A percentile compares a stretch with the other conserved stretches of the same genome.
These are phyloP conservation scores for Saturnia japonica DNA, from an alignment of 2,888 invertebrate genomes.

Conservation along the genomic window DNA sequence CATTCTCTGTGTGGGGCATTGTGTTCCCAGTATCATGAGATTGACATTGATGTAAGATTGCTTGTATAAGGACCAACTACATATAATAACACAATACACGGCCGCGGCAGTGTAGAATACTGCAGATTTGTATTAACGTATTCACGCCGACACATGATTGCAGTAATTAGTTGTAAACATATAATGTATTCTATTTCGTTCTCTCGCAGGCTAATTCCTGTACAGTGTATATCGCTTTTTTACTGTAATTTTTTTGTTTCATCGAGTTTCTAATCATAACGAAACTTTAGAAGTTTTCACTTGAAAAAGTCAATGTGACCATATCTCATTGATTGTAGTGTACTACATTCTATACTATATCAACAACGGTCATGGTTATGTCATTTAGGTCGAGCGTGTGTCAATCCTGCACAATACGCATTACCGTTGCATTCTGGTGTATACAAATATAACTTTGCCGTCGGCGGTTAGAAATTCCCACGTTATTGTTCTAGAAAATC, in stretches of 20 bases:
- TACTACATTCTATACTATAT: slow-evolving; percentile 8
- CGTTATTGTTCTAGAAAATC: not conserved
- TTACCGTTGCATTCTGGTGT: slow-evolving; percentile 9
- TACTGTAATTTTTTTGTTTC: too few relatives aligned
- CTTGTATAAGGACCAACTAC: not conserved
- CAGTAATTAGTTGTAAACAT: too few relatives aligned
- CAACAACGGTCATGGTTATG: slow-evolving; percentile 34
- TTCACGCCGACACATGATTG: too few relatives aligned
- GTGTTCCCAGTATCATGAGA: not conserved
- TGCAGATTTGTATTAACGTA: too few relatives aligned
- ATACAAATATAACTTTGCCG: slow-evolving; percentile 2
- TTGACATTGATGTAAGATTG: not conserved
- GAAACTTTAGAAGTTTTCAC: too few relatives aligned
- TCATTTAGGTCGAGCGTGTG: slow-evolving; percentile 36
- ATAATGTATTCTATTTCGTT: too few relatives aligned
- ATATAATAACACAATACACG: not conserved
- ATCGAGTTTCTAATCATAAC: too few relatives aligned
- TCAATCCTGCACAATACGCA: slow-evolving; percentile 9
- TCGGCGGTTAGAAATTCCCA: not conserved
- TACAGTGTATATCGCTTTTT: too few relatives aligned
- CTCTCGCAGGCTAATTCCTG: too few relatives aligned
- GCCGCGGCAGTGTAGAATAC: not conserved
- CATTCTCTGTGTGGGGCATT: not conserved
- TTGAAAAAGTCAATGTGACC: too few relatives aligned
- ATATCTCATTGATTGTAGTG: too few relatives aligned